A percentile compares a stretch with the other conserved stretches of the same genome.
These are phyloP conservation scores for Callipepla californica DNA, from an alignment of 2,113 vertebrate genomes.

Conservation along the genomic window DNA sequence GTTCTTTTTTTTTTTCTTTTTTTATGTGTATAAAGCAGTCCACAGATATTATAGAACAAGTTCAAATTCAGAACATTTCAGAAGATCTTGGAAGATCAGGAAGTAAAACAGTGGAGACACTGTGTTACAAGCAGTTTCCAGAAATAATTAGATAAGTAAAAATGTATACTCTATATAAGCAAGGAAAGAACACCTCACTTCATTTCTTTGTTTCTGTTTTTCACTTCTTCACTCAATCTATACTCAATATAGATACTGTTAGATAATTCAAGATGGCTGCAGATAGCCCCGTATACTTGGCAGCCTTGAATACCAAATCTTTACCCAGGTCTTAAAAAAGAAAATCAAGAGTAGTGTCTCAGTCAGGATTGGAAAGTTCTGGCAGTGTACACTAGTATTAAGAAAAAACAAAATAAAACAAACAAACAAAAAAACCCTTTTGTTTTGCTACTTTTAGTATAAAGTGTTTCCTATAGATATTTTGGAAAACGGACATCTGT, in stretches of 20 bases:
- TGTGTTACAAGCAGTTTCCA: neutral
- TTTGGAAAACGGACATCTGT: constrained; percentile 62
- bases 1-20: neutral
- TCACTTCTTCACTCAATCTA: neutral
- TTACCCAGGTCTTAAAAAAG: neutral
- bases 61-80: neutral
- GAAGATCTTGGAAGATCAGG: neutral
- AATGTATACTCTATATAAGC: neutral
- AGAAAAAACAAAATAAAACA: neutral
- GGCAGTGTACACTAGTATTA: neutral
- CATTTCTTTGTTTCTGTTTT: neutral
- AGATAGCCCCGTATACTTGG: neutral
- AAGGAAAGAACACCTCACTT: neutral
- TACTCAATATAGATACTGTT: neutral
- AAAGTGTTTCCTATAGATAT: constrained; percentile 44
- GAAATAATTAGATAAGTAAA: neutral
- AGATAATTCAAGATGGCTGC: neutral
- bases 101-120: neutral
- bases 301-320: neutral
- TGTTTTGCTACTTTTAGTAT: constrained; percentile 14
- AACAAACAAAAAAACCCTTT: neutral
- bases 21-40: neutral
- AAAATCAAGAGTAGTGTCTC: neutral
- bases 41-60: neutral
- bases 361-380: neutral